A percentile compares a stretch with the other conserved stretches of the same genome.
These are phyloP conservation scores for Dinocampus coccinellae DNA, from an alignment of 2,888 invertebrate genomes.

Conservation along the genomic window DNA sequence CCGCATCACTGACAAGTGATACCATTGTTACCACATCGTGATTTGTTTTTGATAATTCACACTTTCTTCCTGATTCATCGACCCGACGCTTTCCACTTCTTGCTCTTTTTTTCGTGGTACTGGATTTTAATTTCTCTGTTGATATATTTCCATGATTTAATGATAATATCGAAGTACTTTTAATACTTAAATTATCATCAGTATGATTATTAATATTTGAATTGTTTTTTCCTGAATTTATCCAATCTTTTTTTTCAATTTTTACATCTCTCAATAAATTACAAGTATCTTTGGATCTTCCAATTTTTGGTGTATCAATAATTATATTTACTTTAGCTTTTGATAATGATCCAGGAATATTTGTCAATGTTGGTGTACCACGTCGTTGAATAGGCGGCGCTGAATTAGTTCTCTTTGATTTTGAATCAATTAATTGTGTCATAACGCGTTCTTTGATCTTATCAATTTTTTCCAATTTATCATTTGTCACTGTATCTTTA, in stretches of 20 bases:
- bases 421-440: slow-evolving; percentile 25
- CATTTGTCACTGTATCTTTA: slow-evolving; percentile 22
- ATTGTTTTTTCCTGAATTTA: not conserved
- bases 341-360: slow-evolving; percentile 27
- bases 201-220: not conserved
- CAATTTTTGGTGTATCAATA: slow-evolving; percentile 53
- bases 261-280: not conserved
- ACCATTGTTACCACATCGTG: slow-evolving; percentile 76
- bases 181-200: slow-evolving; percentile 14
- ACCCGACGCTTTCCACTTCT: slow-evolving; percentile 57
- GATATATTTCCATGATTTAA: slow-evolving; percentile 29
- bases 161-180: slow-evolving; percentile 6
- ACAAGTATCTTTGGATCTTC: not conserved
- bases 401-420: slow-evolving; percentile 55
- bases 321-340: slow-evolving; percentile 58
- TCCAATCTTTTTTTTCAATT: slow-evolving; percentile 3
- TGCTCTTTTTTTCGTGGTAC: slow-evolving; percentile 57
- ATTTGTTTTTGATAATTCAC: slow-evolving; percentile 41
- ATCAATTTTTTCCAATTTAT: not conserved
- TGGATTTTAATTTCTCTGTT: slow-evolving; percentile 53
- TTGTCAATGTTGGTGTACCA: not conserved
- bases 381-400: slow-evolving; percentile 56
- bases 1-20: slow-evolving; percentile 77
- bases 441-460: not conserved
- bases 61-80: slow-evolving; percentile 42